phyloP scores from a whole-genome alignment of 2,113 vertebrate genomes.

The Pavo muticus region DNA sequence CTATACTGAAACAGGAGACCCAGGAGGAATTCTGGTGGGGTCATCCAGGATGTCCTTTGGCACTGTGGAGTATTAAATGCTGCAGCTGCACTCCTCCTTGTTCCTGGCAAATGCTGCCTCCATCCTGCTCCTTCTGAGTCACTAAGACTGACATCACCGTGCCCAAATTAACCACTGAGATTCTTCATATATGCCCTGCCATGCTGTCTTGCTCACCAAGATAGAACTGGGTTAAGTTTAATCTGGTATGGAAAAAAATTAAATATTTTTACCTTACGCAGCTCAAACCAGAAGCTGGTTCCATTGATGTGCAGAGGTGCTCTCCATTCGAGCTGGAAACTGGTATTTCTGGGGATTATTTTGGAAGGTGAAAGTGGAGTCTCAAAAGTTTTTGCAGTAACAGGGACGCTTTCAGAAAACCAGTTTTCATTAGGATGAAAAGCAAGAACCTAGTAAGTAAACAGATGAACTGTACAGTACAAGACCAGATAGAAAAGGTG shows the following conservation, averaged over 20 bases:
- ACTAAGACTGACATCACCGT: conserved; percentile 19
- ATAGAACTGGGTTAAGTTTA: not conserved
- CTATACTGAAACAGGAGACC: conserved; percentile 49
- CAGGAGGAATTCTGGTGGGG: conserved; percentile 22
- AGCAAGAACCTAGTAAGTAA: conserved; percentile 72
- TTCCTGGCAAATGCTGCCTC: conserved; percentile 42
- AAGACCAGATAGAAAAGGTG: not conserved
- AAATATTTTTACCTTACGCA: conserved; percentile 68
- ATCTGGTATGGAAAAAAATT: not conserved
- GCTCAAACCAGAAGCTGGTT: conserved; percentile 75
- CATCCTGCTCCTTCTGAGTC: conserved; percentile 27
- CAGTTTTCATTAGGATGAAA: conserved; percentile 77
- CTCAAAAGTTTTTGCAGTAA: conserved; percentile 69
- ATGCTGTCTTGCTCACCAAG: not conserved
- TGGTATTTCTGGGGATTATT: conserved; percentile 72
- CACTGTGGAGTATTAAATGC: conserved; percentile 27
- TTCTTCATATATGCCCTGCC: not conserved
- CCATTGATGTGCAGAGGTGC: conserved; percentile 60
- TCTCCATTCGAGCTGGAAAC: conserved; percentile 73
- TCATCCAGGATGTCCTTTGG: conserved; percentile 62
- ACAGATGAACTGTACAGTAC: not conserved
- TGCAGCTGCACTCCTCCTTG: conserved; percentile 36
- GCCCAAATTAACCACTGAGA: conserved; percentile 22
- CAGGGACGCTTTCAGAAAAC: conserved; percentile 67
- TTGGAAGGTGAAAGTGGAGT: conserved; percentile 62